phyloP scores from a whole-genome alignment of 2,113 vertebrate genomes.

The Aphyosemion australe region DNA sequence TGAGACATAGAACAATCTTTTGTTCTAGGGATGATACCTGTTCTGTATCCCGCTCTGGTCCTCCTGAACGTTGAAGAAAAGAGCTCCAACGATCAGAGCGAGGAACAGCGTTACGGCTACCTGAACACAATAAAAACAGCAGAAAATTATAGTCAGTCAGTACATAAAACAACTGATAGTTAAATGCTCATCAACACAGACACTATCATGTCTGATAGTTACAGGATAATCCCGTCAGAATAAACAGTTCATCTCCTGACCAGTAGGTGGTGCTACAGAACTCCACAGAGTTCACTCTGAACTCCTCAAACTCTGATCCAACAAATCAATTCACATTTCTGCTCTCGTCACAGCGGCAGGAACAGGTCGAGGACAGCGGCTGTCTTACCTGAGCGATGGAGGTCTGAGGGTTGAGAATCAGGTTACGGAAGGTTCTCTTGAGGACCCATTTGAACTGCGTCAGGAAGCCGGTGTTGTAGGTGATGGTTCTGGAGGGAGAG shows the following conservation, averaged over 20 bases:
- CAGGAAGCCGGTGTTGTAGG: conserved; percentile 85
- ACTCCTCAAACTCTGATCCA: too few species aligned
- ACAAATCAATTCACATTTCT: too few species aligned
- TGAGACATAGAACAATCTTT: too few species aligned
- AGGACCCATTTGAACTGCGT: conserved; percentile 92
- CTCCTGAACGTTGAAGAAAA: conserved; percentile 83
- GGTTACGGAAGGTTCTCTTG: conserved; percentile 87
- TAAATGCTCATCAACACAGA: too few species aligned
- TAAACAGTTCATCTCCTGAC: neutral
- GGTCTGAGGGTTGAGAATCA: conserved; percentile 89
- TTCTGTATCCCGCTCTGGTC: conserved; percentile 85
- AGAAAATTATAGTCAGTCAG: too few species aligned
- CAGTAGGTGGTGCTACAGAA: neutral
- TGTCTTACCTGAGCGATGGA: conserved; percentile 88
- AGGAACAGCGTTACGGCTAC: conserved; percentile 80
- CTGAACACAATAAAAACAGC: conserved; percentile 58
- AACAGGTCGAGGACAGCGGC: neutral
- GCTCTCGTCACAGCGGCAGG: neutral
- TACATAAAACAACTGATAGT: neutral
- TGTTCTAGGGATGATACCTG: conserved; percentile 78
- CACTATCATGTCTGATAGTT: too few species aligned
- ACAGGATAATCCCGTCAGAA: neutral
- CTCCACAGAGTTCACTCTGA: too few species aligned
- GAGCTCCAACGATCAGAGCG: conserved; percentile 84
- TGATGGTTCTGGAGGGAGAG: conserved; percentile 70